Base-by-base conservation (phyloP, 2,888 invertebrate species). In the Horisme vitalbata region DNA sequence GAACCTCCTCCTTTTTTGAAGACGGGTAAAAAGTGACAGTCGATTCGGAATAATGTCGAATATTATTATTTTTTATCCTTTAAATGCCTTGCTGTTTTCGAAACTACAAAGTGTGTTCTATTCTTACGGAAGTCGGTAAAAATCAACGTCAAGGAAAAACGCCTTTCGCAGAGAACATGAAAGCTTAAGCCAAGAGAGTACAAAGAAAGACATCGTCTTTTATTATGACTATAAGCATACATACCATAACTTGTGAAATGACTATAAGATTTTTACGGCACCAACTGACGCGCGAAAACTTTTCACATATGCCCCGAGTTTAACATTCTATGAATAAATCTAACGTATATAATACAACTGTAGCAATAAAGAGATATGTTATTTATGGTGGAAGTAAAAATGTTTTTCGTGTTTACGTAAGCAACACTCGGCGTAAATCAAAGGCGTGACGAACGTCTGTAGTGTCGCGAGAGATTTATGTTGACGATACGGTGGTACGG, bases 341-440 rank as follows among this genome's bases (percentile, higher is more conserved):
- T 62, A 63, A 30, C 27, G 27, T 63, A 63, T 59, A 54, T 52
- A 63, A 63, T 61, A 61, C 54, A 59, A 59, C 47, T 45, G 53
- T 44, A 52, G 62, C 60, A 63, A 68, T 68, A 71, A 68, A 68
- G 63, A 68, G 47, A 70, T 65, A 64, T 52, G 58, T 64, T 67
- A 66, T 68, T 71, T 72, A 72, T 66, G 64, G 61, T 43, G 38
- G 57, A 61, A 59, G 63, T 68, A 71, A 70, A 70, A 66, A 70
- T 72, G 63, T 65, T 70, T 66, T 65, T 61, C 68, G 55, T 69
- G 70, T 71, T 66, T 70, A 62, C 61, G 59, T 43, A 59, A 63
- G 57, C 60, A 59, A 56, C 59, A 64, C 58, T 61, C 48, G 44
- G 60, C 60, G 60, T 67, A 63, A 66, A 69, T 68, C 65, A 68